Evolutionary conservation across 2,888 invertebrate species (phyloP).

Genomic region (Xylocampa areola): DNA sequence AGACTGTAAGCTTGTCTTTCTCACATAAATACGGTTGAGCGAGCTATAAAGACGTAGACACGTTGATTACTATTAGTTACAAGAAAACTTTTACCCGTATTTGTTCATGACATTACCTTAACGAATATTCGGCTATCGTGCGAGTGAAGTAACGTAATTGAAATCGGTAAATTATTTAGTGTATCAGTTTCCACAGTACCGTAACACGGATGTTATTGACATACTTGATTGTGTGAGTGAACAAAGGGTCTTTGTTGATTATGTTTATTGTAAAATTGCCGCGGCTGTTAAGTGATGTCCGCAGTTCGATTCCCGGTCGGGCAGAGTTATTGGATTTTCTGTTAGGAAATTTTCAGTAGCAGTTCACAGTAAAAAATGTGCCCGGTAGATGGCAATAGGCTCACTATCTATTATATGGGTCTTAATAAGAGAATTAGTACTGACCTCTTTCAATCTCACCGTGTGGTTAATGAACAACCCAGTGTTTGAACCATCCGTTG

Average conservation of each 20-base stretch:
- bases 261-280: too few species aligned
- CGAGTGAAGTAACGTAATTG: slow-evolving; percentile 34
- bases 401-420: too few species aligned
- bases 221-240: slow-evolving; percentile 23
- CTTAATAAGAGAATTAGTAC: too few species aligned
- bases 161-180: slow-evolving; percentile 26
- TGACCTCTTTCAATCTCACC: too few species aligned
- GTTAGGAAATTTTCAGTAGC: too few species aligned
- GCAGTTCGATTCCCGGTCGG: too few species aligned
- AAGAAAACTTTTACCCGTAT: slow-evolving; percentile 8
- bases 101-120: slow-evolving; percentile 5
- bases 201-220: slow-evolving; percentile 29
- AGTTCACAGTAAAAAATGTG: too few species aligned
- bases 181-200: slow-evolving; percentile 20
- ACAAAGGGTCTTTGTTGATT: slow-evolving; percentile 14
- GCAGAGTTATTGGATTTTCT: too few species aligned
- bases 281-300: too few species aligned
- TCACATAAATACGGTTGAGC: slow-evolving; percentile 16
- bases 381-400: too few species aligned
- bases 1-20: not conserved
- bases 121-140: slow-evolving; percentile 8
- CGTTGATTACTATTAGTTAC: slow-evolving; percentile 5
- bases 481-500: too few species aligned
- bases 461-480: too few species aligned
- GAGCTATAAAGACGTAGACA: not conserved